Evolutionary conservation across 2,888 invertebrate genomes (phyloP).

Genomic region (Aleiodes testaceus): DNA sequence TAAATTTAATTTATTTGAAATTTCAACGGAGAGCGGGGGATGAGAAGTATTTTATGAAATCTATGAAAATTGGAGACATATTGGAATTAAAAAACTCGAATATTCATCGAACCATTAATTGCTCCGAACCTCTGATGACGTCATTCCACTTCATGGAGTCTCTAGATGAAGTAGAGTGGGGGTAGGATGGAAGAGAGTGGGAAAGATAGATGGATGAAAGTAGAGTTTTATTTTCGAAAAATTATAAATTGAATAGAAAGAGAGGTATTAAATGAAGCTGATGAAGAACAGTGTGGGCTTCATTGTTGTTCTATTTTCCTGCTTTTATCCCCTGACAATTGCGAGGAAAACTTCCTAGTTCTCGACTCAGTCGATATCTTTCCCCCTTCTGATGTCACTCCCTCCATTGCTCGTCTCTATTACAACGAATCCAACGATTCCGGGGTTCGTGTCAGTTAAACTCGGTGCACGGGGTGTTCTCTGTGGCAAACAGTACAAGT

Average conservation of each 20-base stretch:
- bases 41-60: too few species aligned
- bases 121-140: not conserved
- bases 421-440: constrained; percentile 21
- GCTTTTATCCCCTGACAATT: not conserved
- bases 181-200: not conserved
- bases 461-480: constrained; percentile 36
- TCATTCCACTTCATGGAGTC: not conserved
- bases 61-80: too few species aligned
- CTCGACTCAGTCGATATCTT: too few species aligned
- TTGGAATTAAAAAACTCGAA: too few species aligned
- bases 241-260: too few species aligned
- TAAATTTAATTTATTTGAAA: too few species aligned
- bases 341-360: too few species aligned
- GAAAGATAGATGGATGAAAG: not conserved
- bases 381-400: too few species aligned
- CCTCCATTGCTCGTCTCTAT: not conserved
- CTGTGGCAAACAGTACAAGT: not conserved
- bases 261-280: not conserved
- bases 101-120: not conserved
- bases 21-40: too few species aligned
- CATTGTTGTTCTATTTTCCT: not conserved
- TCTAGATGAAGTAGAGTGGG: not conserved
- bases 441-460: constrained; percentile 37
- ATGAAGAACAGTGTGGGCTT: not conserved
- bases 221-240: too few species aligned